phyloP scores from a whole-genome alignment of 2,113 vertebrate species.

The Rattus rattus region DNA sequence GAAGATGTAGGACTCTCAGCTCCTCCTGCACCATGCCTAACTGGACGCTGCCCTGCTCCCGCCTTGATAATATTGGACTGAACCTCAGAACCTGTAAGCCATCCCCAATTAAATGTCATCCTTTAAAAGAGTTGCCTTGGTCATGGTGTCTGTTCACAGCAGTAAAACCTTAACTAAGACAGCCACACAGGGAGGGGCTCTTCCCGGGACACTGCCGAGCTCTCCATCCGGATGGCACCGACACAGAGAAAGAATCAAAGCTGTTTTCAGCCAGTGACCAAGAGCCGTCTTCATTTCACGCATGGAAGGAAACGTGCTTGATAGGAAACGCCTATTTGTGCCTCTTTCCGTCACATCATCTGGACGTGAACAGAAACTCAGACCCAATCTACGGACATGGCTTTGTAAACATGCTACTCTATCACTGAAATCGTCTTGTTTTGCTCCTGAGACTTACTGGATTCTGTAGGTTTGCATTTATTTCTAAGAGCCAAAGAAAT shows the following conservation, averaged over 20 bases:
- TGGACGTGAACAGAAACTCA: constrained; percentile 20
- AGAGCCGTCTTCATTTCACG: neutral
- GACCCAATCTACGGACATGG: neutral
- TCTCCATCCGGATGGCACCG: neutral
- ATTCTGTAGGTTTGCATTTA: neutral
- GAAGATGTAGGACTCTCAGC: too few species aligned
- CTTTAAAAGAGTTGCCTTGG: too few species aligned
- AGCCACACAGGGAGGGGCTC: neutral
- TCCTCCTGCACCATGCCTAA: too few species aligned
- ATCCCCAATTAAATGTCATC: too few species aligned
- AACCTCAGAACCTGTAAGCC: too few species aligned
- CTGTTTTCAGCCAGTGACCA: neutral
- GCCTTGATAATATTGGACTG: too few species aligned
- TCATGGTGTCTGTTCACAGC: too few species aligned
- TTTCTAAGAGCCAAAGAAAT: constrained; percentile 5
- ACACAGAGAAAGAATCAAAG: neutral
- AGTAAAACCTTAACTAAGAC: too few species aligned
- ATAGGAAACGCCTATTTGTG: neutral
- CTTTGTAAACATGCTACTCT: neutral
- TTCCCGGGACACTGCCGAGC: neutral
- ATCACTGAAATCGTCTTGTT: constrained; percentile 7
- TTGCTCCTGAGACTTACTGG: neutral
- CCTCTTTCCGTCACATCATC: neutral
- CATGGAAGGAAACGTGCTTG: neutral
- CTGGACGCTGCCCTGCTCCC: too few species aligned